Conservation (phyloP, 2,888 invertebrate genomes). For the Nephrotoma flavescens region DNA sequence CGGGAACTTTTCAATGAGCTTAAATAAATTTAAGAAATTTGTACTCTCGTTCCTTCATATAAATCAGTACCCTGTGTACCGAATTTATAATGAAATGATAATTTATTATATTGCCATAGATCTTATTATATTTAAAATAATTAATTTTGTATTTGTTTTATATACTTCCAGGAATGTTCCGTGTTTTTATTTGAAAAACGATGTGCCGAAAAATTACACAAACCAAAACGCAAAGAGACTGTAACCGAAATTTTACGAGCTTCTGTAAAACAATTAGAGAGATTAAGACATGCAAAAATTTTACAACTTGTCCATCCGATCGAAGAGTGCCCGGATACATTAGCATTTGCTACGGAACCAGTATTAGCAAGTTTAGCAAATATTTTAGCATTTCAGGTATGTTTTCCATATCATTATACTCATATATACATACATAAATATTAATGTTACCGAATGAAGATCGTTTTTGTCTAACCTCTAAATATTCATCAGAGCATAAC, state of each 20-base stretch:
- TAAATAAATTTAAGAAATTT: neutral
- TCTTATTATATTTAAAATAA: neutral
- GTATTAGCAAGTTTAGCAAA: constrained; percentile 81
- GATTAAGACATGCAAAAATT: constrained; percentile 72
- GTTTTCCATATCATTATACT: constrained; percentile 12
- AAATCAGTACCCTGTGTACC: neutral
- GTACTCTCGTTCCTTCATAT: neutral
- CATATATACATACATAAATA: neutral
- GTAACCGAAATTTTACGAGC: constrained; percentile 74
- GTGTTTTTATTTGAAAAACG: constrained; percentile 90
- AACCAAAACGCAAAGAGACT: constrained; percentile 81
- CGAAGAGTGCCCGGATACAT: constrained; percentile 71
- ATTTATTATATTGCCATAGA: neutral
- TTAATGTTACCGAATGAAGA: too few relatives aligned
- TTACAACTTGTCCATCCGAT: constrained; percentile 53
- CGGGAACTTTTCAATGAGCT: neutral
- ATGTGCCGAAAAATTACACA: constrained; percentile 81
- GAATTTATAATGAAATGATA: neutral
- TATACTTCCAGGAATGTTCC: constrained; percentile 65
- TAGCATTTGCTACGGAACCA: constrained; percentile 90
- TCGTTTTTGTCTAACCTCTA: too few relatives aligned
- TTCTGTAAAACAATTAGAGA: constrained; percentile 65
- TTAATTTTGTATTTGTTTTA: neutral
- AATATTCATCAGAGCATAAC: too few relatives aligned
- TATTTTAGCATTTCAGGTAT: constrained; percentile 69